Percentiles rank a stretch among this genome's conserved stretches.
phyloP scores from a whole-genome alignment of 2,888 invertebrate species.

The Vandiemenella viatica region DNA sequence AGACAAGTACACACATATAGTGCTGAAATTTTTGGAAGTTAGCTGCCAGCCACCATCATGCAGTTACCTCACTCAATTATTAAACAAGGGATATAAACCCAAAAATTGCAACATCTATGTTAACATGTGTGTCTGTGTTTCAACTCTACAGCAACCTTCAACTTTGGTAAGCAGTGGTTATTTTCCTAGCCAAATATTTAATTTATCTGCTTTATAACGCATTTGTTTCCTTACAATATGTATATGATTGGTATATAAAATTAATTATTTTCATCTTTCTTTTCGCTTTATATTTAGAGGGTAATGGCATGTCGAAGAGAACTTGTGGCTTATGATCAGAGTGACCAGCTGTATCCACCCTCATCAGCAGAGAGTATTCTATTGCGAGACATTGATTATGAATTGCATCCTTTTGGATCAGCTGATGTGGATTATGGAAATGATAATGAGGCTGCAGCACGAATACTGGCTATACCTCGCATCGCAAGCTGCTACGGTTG shows the following conservation, averaged over 20 bases:
- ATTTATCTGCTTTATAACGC: neutral
- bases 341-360: conserved; percentile 31
- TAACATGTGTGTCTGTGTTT: too few relatives aligned
- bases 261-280: neutral
- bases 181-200: too few relatives aligned
- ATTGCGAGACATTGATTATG: neutral
- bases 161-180: too few relatives aligned
- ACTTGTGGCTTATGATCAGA: conserved; percentile 80
- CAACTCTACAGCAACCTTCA: too few relatives aligned
- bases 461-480: conserved; percentile 19
- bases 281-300: conserved; percentile 41
- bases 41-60: too few relatives aligned
- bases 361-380: neutral
- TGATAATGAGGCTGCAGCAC: too few relatives aligned
- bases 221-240: neutral
- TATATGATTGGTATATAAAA: neutral
- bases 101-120: too few relatives aligned
- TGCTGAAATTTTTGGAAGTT: too few relatives aligned
- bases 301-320: conserved; percentile 84
- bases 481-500: conserved; percentile 70
- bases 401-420: neutral
- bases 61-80: too few relatives aligned
- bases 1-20: too few relatives aligned
- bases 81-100: too few relatives aligned
- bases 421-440: neutral